Base-by-base conservation (phyloP, 1,140 invertebrate genomes). In the Linepithema humile region DNA sequence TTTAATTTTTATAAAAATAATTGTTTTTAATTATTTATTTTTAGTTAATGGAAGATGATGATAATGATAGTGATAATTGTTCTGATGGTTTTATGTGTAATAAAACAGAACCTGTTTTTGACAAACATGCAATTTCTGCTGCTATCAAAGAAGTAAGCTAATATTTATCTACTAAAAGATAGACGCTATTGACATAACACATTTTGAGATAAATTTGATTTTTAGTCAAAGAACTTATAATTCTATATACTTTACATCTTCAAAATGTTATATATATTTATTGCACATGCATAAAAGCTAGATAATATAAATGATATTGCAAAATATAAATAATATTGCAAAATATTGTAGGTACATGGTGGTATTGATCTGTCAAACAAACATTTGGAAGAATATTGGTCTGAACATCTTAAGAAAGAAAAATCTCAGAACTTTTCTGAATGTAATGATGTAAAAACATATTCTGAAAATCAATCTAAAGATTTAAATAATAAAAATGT, bases 341-440 rank as follows among this genome's bases (percentile, higher is more conserved):
- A 3, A 45, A 45, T 45, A 45, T 3, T 45, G 15, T 20, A 88
- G 87, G 62, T 57, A 40, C 64, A 78, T 80, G 48, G 69, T 48
- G 87, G 85, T 2, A 15, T 70, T 35, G 45, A 57, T 9, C 78
- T 88, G 29, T 75, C 86, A 9, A 88, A 88, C 35, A 32, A 70
- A 62, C 5, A 26, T 9, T 26, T 64, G 32, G 82, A 88, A 45
- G 9, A 48, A 10, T n/a, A 26, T n/a, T 45, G 23, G 4, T 1
- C 0, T 15, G 74, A 7, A 57, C 69, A 53, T 45, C 6, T n/a
- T 1, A 1, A 50, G 38, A 0, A 74, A 6, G 40, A 83, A 9
- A 1, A 5, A 29, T 29, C 10, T 57, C 29, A 43, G 40, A 17
- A n/a, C 3, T 12, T 12, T 73, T 15, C 0, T 5, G n/a, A 70